Evolutionary conservation across 2,888 invertebrate genomes (phyloP), one percentile per base, ranked within the genome.

Genomic region (Cacoxenus indagator): DNA sequence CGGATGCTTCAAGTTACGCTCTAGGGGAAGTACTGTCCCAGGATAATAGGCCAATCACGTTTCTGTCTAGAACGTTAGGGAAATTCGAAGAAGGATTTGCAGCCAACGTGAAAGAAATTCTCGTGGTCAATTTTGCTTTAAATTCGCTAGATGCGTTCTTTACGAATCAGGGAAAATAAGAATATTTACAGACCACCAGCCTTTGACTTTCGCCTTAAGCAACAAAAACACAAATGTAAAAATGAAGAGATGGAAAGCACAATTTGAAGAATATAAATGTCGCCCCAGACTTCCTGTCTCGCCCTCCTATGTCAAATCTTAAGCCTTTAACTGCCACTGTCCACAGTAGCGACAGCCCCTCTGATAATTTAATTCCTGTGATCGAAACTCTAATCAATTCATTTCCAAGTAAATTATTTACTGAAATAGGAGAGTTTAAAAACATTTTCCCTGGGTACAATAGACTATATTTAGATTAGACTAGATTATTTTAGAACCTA

Each of bases 181-280:
- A n/a, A n/a, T n/a, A n/a, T n/a, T n/a, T n/a, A n/a, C n/a, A n/a
- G n/a, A n/a, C n/a, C n/a, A n/a, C n/a, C n/a, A n/a, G n/a, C n/a
- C n/a, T n/a, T n/a, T n/a, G n/a, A n/a, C n/a, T n/a, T n/a, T n/a
- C n/a, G n/a, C n/a, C n/a, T n/a, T n/a, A n/a, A n/a, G n/a, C n/a
- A n/a, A n/a, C n/a, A n/a, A n/a, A n/a, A n/a, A n/a, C n/a, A n/a
- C n/a, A n/a, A 64, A 64, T 27, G 65, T 72, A 19, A 67, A 72
- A 19, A 68, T 67, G 64, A 72, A 70, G 45, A 29, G 69, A 27
- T 69, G 67, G 68, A 65, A 68, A 31, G 55, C 48, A n/a, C n/a
- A n/a, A n/a, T n/a, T n/a, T n/a, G n/a, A n/a, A n/a, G 17, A 65
- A 37, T 51, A 65, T 68, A 3, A 86, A 88, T 72, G 73, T 77